Base-by-base conservation (phyloP, 2,113 vertebrate species). In the Melanotaenia duboulayi region DNA sequence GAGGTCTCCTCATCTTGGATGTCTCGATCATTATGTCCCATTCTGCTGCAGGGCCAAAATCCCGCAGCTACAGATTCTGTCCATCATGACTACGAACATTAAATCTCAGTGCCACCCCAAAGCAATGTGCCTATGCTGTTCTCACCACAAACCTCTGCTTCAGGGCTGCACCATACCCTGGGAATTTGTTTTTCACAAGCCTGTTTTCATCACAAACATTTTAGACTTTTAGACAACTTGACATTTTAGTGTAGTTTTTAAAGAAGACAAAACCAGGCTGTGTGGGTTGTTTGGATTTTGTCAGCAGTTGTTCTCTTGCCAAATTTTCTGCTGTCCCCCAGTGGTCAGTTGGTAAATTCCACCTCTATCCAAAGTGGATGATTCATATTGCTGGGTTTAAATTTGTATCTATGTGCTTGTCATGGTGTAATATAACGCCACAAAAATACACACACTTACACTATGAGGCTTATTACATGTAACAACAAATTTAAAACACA, bases 251-350 rank as follows among this genome's bases (percentile, higher is more conserved):
- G 42, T 17, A 2, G 19, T 65, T 61, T 68, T 22, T 25, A 28
- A 50, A 46, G 16, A 35, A 39, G 13, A 46, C 14, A 19, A 19
- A 48, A 66, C 19, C 4, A 52, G 62, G 51, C 81, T 85, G 70
- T 62, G 65, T 40, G 11, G 37, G 65, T 65, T 58, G 52, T 25
- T 40, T 65, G 66, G n/a, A 66, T 61, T 79, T 69, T 46, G 20
- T 65, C 62, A 54, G 54, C 8, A 32, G 11, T 65, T 77, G 54
- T 52, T 64, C 64, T 63, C 5, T 65, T 76, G 66, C 28, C 64
- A 86, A 66, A 84, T 81, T 83, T 71, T 73, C 65, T 82, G 49
- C 74, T 77, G 65, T 75, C 77, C 80, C 78, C 80, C 76, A 65
- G 79, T 77, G 78, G 76, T 62, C 74, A 84, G 58, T 67, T 67